These are phyloP conservation scores for Girardinichthys multiradiatus DNA, from an alignment of 2,113 vertebrate species.

Conservation along the genomic window DNA sequence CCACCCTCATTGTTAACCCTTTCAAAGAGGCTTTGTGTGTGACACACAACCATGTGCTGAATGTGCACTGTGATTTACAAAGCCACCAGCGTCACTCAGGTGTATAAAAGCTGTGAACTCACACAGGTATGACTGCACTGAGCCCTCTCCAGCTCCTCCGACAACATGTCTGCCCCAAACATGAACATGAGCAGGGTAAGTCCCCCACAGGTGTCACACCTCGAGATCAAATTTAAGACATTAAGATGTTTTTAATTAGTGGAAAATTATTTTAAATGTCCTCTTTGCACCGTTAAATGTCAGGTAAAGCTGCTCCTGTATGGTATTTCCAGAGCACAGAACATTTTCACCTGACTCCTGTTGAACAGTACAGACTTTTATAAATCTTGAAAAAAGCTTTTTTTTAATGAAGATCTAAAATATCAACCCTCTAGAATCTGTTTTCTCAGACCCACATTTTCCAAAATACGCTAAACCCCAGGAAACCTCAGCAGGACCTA, in stretches of 20 bases:
- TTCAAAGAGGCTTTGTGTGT: slow-evolving; percentile 46
- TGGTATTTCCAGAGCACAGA: too few species aligned
- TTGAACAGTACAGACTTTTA: too few species aligned
- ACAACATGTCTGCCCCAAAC: slow-evolving; percentile 40
- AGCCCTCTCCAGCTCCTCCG: neutral
- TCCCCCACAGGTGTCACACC: slow-evolving; percentile 19
- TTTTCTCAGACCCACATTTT: too few species aligned
- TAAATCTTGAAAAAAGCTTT: neutral
- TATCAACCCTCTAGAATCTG: neutral
- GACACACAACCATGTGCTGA: slow-evolving; percentile 21
- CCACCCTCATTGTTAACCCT: slow-evolving; percentile 32
- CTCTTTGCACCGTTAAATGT: too few species aligned
- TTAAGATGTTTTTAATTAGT: neutral
- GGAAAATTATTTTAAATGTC: neutral
- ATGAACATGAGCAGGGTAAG: slow-evolving; percentile 47
- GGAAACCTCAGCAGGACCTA: neutral
- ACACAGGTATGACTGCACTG: slow-evolving; percentile 7
- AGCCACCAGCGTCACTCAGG: slow-evolving; percentile 2
- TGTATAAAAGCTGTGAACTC: slow-evolving; percentile 33
- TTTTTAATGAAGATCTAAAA: neutral
- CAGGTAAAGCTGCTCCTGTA: too few species aligned
- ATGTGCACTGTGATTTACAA: slow-evolving; percentile 19
- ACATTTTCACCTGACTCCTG: too few species aligned
- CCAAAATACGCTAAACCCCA: too few species aligned
- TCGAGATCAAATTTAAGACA: neutral